Conservation (phyloP, 37 sponge, comb jelly and placozoan genomes). For the Chondrosia reniformis region DNA sequence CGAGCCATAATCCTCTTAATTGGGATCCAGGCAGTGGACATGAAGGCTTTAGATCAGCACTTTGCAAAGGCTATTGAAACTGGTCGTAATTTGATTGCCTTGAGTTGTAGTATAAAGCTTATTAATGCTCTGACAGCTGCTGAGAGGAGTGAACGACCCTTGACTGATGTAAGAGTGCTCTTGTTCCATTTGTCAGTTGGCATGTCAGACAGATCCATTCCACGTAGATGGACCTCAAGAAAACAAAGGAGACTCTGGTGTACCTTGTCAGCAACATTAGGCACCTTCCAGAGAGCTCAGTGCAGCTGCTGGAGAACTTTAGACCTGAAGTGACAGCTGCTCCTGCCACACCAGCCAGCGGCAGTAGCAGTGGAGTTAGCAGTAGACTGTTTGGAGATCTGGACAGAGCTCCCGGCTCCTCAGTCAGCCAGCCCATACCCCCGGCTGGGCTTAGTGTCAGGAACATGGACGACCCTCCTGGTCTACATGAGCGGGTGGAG, state of each 20-base stretch:
- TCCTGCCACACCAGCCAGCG: constrained; percentile 10
- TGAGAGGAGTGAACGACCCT: constrained; percentile 80
- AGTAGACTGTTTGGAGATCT: constrained; percentile 35
- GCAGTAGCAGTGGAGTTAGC: background rate
- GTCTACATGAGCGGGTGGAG: constrained; percentile 94
- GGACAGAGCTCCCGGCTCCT: constrained; percentile 46
- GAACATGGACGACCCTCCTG: constrained; percentile 90
- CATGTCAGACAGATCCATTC: background rate
- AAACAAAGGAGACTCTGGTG: constrained; percentile 71
- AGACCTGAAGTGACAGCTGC: constrained; percentile 51
- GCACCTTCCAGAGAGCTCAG: constrained; percentile 82
- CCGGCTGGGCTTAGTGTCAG: constrained; percentile 11
- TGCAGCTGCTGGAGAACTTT: constrained; percentile 75
- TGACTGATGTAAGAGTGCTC: constrained; percentile 62
- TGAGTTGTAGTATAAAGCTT: constrained; percentile 81
- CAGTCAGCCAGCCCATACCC: constrained; percentile 19
- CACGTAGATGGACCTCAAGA: constrained; percentile 65
- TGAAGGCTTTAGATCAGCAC: constrained; percentile 82
- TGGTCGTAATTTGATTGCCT: constrained; percentile 74
- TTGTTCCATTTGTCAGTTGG: background rate
- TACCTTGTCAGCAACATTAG: constrained; percentile 62
- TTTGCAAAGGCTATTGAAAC: constrained; percentile 87
- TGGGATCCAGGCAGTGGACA: constrained; percentile 85
- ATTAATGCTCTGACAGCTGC: constrained; percentile 76
- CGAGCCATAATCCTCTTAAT: constrained; percentile 91